Evolutionary conservation across 2,797 vertebrate genomes (phyloP).

Genomic region (Enteromius viviparus): DNA sequence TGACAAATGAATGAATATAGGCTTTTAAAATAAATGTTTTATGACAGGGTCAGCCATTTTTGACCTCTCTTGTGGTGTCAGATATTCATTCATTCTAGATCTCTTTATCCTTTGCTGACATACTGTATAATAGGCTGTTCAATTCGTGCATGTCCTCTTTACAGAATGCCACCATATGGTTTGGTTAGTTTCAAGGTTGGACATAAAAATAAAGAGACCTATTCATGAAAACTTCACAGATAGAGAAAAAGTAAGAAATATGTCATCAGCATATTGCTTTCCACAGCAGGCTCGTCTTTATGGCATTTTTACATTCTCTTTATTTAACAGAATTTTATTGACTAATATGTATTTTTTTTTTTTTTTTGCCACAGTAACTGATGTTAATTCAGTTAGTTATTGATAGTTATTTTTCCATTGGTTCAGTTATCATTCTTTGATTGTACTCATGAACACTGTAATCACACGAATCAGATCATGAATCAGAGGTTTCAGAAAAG

Average conservation of each 20-base stretch:
- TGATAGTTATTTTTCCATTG: not conserved
- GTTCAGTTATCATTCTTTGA: constrained; percentile 43
- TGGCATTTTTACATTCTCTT: not conserved
- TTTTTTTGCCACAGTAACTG: not conserved
- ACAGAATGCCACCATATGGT: constrained; percentile 11
- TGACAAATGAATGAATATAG: no score
- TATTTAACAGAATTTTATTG: not conserved
- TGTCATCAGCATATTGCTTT: not conserved
- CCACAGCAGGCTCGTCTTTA: not conserved
- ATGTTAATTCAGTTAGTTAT: not conserved
- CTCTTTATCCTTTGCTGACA: not conserved
- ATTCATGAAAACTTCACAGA: constrained; percentile 21
- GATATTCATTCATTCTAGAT: not conserved
- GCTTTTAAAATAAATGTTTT: not conserved
- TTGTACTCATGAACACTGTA: constrained; percentile 46
- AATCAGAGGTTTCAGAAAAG: constrained; percentile 65
- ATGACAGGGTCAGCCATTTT: not conserved
- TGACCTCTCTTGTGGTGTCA: not conserved
- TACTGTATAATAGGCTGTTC: constrained; percentile 1
- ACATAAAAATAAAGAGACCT: not conserved
- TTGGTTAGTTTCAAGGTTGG: constrained; percentile 32
- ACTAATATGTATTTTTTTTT: not conserved
- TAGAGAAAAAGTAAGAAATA: not conserved
- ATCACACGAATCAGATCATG: no score
- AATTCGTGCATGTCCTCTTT: not conserved